Conservation (phyloP, 2,113 vertebrate species). For the Pseudorasbora parva region DNA sequence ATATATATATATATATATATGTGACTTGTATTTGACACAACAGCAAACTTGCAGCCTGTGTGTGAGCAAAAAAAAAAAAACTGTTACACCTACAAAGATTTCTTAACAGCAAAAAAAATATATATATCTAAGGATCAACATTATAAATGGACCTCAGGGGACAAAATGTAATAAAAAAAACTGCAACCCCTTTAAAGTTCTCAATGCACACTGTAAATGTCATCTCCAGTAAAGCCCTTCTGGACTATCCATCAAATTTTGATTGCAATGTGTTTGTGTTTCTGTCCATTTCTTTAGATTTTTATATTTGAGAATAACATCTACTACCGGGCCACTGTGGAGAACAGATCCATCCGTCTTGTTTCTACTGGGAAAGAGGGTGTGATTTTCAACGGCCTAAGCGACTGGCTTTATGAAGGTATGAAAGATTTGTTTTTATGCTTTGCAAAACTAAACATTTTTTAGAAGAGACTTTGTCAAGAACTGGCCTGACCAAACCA, state of each 20-base stretch:
- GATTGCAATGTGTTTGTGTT: conserved; percentile 54
- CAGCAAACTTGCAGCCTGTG: not conserved
- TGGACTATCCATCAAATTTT: not conserved
- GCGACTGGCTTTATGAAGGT: conserved; percentile 99
- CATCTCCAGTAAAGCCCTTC: not conserved
- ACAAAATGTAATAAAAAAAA: not conserved
- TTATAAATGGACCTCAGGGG: not conserved
- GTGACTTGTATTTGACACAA: not conserved
- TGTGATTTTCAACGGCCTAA: conserved; percentile 95
- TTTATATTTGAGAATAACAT: conserved; percentile 99
- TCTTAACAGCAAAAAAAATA: not conserved
- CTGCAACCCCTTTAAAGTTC: not conserved
- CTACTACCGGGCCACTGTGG: conserved; percentile 93
- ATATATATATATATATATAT: too few species aligned
- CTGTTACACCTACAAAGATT: not conserved
- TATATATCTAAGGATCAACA: not conserved
- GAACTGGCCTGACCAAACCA: not conserved
- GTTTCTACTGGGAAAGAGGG: conserved; percentile 95
- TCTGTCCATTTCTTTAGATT: conserved; percentile 77
- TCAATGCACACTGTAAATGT: conserved; percentile 1
- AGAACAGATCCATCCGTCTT: conserved; percentile 93
- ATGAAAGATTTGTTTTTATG: conserved; percentile 61
- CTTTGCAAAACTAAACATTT: not conserved
- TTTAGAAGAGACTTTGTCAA: not conserved
- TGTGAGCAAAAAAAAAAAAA: not conserved